Evolutionary conservation across 2,113 vertebrate genomes (phyloP), one percentile per base, ranked within the genome.

Genomic region (Cavia aperea): DNA sequence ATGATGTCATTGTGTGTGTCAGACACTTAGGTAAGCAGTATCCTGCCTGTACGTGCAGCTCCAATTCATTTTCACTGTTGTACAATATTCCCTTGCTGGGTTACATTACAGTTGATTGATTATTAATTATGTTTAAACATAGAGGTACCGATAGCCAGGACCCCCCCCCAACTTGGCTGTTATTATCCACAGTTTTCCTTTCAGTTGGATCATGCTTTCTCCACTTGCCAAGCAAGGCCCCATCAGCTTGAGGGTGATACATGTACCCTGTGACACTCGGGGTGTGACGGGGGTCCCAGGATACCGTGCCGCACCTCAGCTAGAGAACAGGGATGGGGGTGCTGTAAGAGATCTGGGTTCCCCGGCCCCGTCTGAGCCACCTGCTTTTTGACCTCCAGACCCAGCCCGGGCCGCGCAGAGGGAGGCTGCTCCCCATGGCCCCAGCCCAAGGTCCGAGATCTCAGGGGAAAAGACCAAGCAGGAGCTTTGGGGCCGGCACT

Each of bases 41-140:
- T 19, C 39, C 0, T 1, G 1, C 4, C 5, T 18, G 2, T 11
- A 5, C 2, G 2, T 1, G 24, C 11, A 7, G 43, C 21, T 23
- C 49, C 5, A 0, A 3, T 0, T 9, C 31, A 2, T 5, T 23
- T 81, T 90, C 77, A 63, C 70, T 5, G 56, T 4, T 79, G 26
- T 29, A 4, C 54, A 79, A 39, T 36, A 29, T 24, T 39, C 63
- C 68, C 10, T 26, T 0, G 0, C 0, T 3, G 2, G 58, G 8
- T 1, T 46, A 24, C 1, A 23, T 39, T 18, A 5, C 15, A 7
- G 1, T 12, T 5, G 33, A 39, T 33, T 23, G 24, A 31, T 39
- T 13, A 21, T 39, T 21, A 21, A 9, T 9, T 63, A 9, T n/a
- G 23, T 54, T 84, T 23, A 31, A 12, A 43, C 29, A 51, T 14